A percentile compares a stretch with the other conserved stretches of the same genome.
These are phyloP conservation scores for Acridotheres tristis DNA, from an alignment of 2,797 vertebrate species.

Conservation along the genomic window DNA sequence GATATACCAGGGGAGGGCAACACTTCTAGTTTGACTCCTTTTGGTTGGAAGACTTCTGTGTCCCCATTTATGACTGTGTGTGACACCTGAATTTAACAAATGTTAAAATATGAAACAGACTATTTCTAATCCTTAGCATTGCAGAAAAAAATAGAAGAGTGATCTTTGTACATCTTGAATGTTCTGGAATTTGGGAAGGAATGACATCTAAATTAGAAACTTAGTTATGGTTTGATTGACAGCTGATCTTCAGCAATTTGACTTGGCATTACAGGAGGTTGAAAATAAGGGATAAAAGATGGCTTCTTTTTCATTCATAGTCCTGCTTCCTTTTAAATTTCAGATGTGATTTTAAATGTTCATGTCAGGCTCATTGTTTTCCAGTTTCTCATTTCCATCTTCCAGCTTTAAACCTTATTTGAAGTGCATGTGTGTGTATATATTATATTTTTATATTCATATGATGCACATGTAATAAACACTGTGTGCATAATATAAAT, in stretches of 20 bases:
- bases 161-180: neutral
- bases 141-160: neutral
- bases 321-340: neutral
- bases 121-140: neutral
- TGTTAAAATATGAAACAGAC: neutral
- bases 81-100: neutral
- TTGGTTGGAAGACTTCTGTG: neutral
- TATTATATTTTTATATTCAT: neutral
- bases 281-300: neutral
- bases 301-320: neutral
- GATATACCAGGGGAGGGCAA: neutral
- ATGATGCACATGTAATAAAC: neutral
- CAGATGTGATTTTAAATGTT: neutral
- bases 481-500: neutral
- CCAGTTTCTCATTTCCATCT: neutral
- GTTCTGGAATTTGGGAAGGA: neutral
- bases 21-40: neutral
- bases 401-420: neutral
- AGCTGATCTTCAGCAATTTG: neutral
- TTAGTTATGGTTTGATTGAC: neutral
- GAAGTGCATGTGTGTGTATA: accelerated
- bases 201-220: neutral
- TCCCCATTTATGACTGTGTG: neutral
- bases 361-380: neutral
- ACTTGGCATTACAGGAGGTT: neutral